Percentiles rank a stretch among this genome's conserved stretches.
Evolutionary conservation across 2,797 vertebrate species (phyloP).

Genomic region (Peromyscus aztecus): DNA sequence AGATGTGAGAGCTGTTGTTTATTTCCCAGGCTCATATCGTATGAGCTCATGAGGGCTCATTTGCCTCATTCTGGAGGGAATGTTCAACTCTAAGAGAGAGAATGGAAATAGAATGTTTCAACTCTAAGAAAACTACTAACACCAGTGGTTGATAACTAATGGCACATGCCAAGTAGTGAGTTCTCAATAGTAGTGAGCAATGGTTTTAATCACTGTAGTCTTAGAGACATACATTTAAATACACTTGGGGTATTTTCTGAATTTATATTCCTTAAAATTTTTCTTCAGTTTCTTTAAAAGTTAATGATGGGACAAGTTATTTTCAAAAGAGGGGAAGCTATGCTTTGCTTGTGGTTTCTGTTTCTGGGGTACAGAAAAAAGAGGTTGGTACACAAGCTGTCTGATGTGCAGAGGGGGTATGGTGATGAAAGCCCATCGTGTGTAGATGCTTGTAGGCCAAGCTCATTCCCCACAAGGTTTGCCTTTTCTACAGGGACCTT

Average conservation of each 20-base stretch:
- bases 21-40: not conserved
- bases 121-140: not conserved
- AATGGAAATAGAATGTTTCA: not conserved
- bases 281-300: conserved; percentile 20
- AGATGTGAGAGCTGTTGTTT: not conserved
- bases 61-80: not conserved
- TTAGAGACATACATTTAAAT: not conserved
- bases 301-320: not conserved
- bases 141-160: not conserved
- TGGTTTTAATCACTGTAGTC: not conserved
- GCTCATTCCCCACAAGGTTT: not conserved
- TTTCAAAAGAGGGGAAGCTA: not conserved
- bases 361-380: not conserved
- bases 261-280: not conserved
- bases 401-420: not conserved
- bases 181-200: not conserved
- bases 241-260: not conserved
- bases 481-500: not conserved
- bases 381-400: not conserved
- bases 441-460: not conserved
- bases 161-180: not conserved
- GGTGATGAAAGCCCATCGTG: not conserved
- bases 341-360: not conserved
- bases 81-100: not conserved
- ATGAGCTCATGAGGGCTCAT: not conserved